Evolutionary conservation across 2,113 vertebrate species (phyloP).

Genomic region (Sus scrofa): DNA sequence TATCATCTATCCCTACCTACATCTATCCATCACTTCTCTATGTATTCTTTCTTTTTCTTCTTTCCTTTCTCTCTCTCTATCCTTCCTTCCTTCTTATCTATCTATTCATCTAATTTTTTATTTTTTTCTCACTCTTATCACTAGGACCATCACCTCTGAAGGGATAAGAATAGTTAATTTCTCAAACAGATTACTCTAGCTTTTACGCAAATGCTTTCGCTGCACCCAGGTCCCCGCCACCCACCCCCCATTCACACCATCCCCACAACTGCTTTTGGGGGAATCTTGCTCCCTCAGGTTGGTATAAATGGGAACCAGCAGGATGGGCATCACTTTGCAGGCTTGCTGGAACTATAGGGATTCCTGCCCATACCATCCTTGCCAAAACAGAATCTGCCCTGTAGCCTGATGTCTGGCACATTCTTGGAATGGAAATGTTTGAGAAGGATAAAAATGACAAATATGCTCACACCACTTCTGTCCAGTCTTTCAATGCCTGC

Average conservation of each 20-base stretch:
- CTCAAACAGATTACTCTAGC: background rate
- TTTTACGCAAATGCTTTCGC: background rate
- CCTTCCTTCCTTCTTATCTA: no score
- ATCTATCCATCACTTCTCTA: no score
- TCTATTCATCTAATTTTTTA: no score
- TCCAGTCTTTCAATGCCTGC: background rate
- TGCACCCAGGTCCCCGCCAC: no score
- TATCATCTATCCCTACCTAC: no score
- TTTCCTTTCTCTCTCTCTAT: no score
- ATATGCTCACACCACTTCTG: background rate
- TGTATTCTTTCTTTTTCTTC: no score
- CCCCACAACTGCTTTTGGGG: no score
- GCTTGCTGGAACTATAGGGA: background rate
- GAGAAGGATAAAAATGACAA: background rate
- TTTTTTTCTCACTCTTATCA: background rate
- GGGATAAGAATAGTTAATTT: background rate
- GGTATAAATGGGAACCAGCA: background rate
- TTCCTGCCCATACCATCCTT: rapidly evolving
- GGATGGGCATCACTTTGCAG: background rate
- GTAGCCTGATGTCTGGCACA: rapidly evolving
- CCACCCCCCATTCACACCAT: background rate
- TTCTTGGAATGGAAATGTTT: background rate
- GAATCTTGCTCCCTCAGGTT: background rate
- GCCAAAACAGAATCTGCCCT: background rate
- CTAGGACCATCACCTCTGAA: background rate